A percentile compares a stretch with the other conserved stretches of the same genome.
Evolutionary conservation across 2,797 vertebrate species (phyloP).

Genomic region (Threskiornis aethiopicus): DNA sequence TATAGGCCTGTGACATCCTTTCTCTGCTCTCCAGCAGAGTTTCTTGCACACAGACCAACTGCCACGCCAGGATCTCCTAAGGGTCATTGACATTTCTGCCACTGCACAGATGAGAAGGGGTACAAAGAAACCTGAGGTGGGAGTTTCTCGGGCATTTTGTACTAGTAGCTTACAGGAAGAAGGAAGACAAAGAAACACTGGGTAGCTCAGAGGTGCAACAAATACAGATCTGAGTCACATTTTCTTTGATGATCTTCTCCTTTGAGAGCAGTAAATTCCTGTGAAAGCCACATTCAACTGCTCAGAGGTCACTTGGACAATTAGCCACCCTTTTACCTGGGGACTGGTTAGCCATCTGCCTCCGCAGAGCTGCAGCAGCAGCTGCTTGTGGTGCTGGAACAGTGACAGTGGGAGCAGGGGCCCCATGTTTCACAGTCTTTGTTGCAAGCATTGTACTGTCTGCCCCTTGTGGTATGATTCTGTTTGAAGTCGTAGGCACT

Average conservation of each 20-base stretch:
- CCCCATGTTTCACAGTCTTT: constrained; percentile 93
- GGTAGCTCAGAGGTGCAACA: not conserved
- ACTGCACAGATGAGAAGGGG: not conserved
- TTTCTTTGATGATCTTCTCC: not conserved
- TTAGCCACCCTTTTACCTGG: constrained; percentile 76
- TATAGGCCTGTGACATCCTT: not conserved
- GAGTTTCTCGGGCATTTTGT: not conserved
- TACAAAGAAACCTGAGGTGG: not conserved
- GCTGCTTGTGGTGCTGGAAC: constrained; percentile 91
- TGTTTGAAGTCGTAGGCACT: constrained; percentile 70
- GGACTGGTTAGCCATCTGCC: constrained; percentile 89
- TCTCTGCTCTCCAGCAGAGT: not conserved
- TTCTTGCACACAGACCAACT: not conserved
- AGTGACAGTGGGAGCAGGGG: constrained; percentile 80
- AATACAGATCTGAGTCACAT: not conserved
- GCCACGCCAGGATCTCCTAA: not conserved
- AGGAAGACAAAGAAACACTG: not conserved
- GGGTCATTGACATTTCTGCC: not conserved
- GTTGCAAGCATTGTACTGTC: constrained; percentile 93
- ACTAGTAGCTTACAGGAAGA: not conserved
- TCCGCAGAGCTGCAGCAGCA: constrained; percentile 86
- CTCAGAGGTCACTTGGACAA: not conserved
- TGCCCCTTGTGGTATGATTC: constrained; percentile 85
- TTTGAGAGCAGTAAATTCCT: not conserved
- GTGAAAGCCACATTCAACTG: not conserved